phyloP scores from a whole-genome alignment of 2,797 vertebrate species.

The Hyperoplus lanceolatus region DNA sequence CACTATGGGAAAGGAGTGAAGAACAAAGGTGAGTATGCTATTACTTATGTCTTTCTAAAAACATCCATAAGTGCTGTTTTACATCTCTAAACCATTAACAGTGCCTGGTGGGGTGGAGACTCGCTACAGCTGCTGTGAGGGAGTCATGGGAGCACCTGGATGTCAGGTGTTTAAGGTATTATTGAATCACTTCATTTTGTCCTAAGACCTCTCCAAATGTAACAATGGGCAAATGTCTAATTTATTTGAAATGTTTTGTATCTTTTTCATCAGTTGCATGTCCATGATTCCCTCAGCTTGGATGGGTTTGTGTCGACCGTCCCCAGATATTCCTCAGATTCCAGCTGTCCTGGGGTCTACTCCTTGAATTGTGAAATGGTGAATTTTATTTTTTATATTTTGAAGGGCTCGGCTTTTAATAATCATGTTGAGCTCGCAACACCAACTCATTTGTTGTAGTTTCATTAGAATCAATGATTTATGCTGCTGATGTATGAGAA shows the following conservation, averaged over 20 bases:
- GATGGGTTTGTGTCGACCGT: constrained; percentile 86
- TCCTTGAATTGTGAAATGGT: constrained; percentile 89
- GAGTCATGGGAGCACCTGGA: constrained; percentile 83
- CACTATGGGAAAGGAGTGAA: constrained; percentile 86
- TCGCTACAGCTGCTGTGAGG: constrained; percentile 88
- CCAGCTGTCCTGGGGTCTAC: constrained; percentile 82
- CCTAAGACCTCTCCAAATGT: background rate
- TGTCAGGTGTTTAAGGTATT: constrained; percentile 88
- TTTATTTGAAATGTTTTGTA: background rate
- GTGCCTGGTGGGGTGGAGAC: constrained; percentile 88
- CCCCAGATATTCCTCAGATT: constrained; percentile 50
- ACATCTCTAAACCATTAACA: constrained; percentile 42
- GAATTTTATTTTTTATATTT: constrained; percentile 5
- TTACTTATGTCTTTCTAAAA: background rate
- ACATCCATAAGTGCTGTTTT: background rate
- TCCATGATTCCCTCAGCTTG: constrained; percentile 85
- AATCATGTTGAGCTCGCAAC: background rate
- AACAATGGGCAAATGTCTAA: no score
- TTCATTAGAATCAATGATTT: background rate
- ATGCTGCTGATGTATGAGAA: background rate
- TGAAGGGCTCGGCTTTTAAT: background rate
- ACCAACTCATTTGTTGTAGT: background rate
- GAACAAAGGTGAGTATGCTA: constrained; percentile 78
- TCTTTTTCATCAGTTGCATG: constrained; percentile 83
- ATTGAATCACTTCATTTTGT: background rate